Evolutionary conservation across 2,888 invertebrate species (phyloP), one percentile per base, ranked within the genome.

Genomic region (Sericinus montela): DNA sequence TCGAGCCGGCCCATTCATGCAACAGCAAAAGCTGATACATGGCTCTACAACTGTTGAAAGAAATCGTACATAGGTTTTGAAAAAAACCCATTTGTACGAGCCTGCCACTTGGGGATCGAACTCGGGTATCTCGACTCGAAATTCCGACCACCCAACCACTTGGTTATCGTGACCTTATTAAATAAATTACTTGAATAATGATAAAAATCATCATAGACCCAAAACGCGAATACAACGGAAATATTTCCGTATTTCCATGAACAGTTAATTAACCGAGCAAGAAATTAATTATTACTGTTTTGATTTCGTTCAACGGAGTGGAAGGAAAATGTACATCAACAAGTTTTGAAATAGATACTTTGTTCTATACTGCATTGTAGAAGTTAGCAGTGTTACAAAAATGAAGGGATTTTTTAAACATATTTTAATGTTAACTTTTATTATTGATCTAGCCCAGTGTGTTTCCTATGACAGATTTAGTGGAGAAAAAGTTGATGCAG

Each of bases 381-480:
- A 19, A 15, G 14, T 19, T 14, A 44, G 13, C 8, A 6, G 38
- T n/a, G 25, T 3, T 6, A n/a, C 1, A 32, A 44, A 34, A 34
- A 49, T 49, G 48, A 39, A 39, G 19, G 34, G 16, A 28, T 44
- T 28, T 49, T 39, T 49, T 19, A 14, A 14, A 13, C 28, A 28
- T 35, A 39, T 44, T 39, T 49, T 44, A 19, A 35, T 28, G 6
- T 29, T 49, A 19, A 11, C 34, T 5, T 39, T 2, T 6, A 19
- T 35, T 25, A 14, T 39, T 39, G 9, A 9, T 15, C 9, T 10
- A 2, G 6, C 11, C 5, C 19, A 39, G 13, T 40, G 67, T 28
- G 59, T 42, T 7, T 19, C 68, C 23, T 83, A 68, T 63, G 75
- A 81, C 54, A 68, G 74, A 52, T 75, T 67, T 52, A 74, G 67